Conservation (phyloP, 2,888 invertebrate genomes). For the Eucriotettix oculatus region DNA sequence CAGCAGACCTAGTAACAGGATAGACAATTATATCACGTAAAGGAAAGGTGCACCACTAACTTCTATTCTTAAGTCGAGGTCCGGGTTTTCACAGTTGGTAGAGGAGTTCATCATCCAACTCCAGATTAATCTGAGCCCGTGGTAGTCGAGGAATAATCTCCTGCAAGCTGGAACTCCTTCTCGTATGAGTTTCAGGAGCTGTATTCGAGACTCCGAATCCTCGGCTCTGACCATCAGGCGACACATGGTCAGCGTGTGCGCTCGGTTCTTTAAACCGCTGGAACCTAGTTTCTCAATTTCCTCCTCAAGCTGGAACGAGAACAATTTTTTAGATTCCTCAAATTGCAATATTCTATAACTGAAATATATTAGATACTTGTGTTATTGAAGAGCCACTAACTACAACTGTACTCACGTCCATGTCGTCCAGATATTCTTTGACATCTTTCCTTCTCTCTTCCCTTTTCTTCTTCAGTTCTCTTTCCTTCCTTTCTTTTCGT, state of each 20-base stretch:
- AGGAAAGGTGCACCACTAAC: conserved; percentile 5
- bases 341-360: not conserved
- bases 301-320: conserved; percentile 52
- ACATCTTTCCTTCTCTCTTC: conserved; percentile 13
- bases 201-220: conserved; percentile 47
- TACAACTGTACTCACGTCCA: conserved; percentile 30
- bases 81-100: conserved; percentile 18
- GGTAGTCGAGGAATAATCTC: conserved; percentile 80
- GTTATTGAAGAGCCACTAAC: not conserved
- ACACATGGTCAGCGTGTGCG: conserved; percentile 75
- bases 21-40: not conserved
- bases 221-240: conserved; percentile 87
- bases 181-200: conserved; percentile 60
- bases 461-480: conserved; percentile 26
- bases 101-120: conserved; percentile 79
- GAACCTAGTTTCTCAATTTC: conserved; percentile 66
- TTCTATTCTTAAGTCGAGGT: conserved; percentile 14
- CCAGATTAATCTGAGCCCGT: conserved; percentile 77
- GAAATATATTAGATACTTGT: not conserved
- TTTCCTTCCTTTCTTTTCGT: conserved; percentile 16
- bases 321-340: not conserved
- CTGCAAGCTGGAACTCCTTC: conserved; percentile 68
- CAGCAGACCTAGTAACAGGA: not conserved
- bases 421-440: conserved; percentile 41
- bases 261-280: conserved; percentile 73